Percentiles rank a stretch among this genome's conserved stretches.
Conservation (phyloP, 2,797 vertebrate genomes). For the Octomys mimax region DNA sequence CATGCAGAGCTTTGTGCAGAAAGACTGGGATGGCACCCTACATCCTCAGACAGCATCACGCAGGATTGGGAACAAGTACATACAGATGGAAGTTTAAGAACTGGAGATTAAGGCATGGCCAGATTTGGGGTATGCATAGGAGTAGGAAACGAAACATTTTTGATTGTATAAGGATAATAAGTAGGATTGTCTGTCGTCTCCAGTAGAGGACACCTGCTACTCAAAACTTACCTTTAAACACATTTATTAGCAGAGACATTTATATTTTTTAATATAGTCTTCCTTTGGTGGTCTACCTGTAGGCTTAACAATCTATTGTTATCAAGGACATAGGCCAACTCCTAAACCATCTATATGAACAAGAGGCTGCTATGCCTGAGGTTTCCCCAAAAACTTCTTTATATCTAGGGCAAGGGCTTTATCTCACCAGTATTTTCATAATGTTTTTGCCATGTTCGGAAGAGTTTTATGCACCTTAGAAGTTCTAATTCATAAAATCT, state of each 20-base stretch:
- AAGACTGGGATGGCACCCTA: rapidly evolving
- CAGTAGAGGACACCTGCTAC: not conserved
- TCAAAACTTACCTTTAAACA: not conserved
- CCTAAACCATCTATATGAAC: not conserved
- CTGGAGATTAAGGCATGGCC: not conserved
- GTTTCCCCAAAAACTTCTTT: not conserved
- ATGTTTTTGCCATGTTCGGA: not conserved
- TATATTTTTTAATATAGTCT: not conserved
- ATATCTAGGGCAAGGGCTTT: not conserved
- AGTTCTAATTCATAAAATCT: not conserved
- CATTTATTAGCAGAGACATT: not conserved
- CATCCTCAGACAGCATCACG: not conserved
- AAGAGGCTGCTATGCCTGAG: not conserved
- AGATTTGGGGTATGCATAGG: not conserved
- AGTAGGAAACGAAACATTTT: not conserved
- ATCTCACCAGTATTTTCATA: not conserved
- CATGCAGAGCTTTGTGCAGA: not conserved
- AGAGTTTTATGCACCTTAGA: not conserved
- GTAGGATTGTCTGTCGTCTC: not conserved
- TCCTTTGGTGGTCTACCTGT: not conserved
- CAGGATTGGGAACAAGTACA: not conserved
- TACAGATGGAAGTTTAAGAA: not conserved
- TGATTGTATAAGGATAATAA: not conserved
- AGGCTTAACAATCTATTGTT: not conserved
- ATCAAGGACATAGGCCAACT: not conserved